phyloP scores from a whole-genome alignment of 2,888 invertebrate species.

The Octodonta nipae region DNA sequence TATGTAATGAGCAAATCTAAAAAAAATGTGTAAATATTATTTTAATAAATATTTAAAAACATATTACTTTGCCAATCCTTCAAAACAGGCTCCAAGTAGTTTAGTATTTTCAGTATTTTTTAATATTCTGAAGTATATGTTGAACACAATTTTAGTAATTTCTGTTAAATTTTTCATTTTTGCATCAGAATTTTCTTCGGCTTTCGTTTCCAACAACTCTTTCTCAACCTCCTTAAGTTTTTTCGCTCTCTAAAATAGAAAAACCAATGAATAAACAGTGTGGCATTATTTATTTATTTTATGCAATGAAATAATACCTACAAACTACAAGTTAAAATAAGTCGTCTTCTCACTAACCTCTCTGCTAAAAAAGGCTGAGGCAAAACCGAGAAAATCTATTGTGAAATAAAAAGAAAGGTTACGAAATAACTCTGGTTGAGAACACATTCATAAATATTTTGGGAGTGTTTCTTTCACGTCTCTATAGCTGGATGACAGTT shows the following conservation, averaged over 20 bases:
- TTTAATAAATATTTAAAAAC: neutral
- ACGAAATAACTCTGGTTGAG: too few relatives aligned
- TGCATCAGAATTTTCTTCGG: conserved; percentile 69
- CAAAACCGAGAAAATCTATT: too few relatives aligned
- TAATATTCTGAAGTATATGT: conserved; percentile 84
- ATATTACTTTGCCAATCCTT: conserved; percentile 78
- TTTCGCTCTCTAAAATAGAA: conserved; percentile 58
- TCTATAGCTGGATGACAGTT: too few relatives aligned
- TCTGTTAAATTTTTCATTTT: conserved; percentile 72
- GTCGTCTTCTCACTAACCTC: too few relatives aligned
- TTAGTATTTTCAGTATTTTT: conserved; percentile 65
- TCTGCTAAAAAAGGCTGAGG: too few relatives aligned
- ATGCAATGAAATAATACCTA: too few relatives aligned
- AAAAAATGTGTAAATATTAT: conserved; percentile 7
- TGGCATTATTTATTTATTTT: too few relatives aligned
- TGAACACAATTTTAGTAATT: conserved; percentile 81
- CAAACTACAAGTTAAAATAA: too few relatives aligned
- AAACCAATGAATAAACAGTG: too few relatives aligned
- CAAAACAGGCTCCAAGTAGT: conserved; percentile 70
- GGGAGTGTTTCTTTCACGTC: too few relatives aligned
- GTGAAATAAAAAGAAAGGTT: too few relatives aligned
- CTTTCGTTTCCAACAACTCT: conserved; percentile 81
- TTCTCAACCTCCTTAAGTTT: conserved; percentile 72
- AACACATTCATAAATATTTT: too few relatives aligned
- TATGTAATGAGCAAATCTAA: conserved; percentile 87